Percentiles rank a stretch among this genome's conserved stretches.
These are phyloP conservation scores for Lateolabrax maculatus DNA, from an alignment of 2,797 vertebrate species.

Conservation along the genomic window DNA sequence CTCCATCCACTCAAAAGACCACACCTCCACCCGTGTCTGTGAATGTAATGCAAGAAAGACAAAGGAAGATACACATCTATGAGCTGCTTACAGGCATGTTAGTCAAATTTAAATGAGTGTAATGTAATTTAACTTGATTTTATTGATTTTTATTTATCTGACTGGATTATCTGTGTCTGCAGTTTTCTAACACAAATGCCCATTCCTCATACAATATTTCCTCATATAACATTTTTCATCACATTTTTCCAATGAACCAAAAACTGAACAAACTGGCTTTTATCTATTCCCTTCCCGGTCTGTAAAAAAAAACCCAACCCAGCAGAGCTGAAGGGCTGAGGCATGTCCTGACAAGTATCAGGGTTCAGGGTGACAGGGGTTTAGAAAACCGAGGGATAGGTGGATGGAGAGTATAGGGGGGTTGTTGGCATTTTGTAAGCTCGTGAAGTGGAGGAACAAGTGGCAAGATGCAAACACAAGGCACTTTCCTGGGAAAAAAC, in stretches of 20 bases:
- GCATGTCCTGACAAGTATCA: constrained; percentile 53
- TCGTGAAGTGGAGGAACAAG: constrained; percentile 10
- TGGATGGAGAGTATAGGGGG: background rate
- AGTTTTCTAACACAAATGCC: background rate
- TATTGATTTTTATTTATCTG: background rate
- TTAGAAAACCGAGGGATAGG: constrained; percentile 23
- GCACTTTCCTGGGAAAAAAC: background rate
- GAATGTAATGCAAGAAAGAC: constrained; percentile 16
- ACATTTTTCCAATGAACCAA: background rate
- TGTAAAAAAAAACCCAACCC: constrained; percentile 31
- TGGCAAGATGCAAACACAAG: constrained; percentile 4
- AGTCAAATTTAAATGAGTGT: background rate
- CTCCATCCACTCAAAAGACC: constrained; percentile 22
- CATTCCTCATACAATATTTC: background rate
- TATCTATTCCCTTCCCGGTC: constrained; percentile 14
- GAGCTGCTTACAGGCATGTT: background rate
- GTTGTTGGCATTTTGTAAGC: constrained; percentile 4
- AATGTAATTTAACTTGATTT: background rate
- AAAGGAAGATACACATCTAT: constrained; percentile 1
- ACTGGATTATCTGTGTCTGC: background rate
- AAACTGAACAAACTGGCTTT: constrained; percentile 1
- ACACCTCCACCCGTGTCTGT: background rate
- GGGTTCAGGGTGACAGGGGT: constrained; percentile 36
- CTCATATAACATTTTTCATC: background rate
- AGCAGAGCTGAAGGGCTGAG: constrained; percentile 31